A percentile compares a stretch with the other conserved stretches of the same genome.
Evolutionary conservation across 2,888 invertebrate genomes (phyloP).

Genomic region (Mycalesis mineus): DNA sequence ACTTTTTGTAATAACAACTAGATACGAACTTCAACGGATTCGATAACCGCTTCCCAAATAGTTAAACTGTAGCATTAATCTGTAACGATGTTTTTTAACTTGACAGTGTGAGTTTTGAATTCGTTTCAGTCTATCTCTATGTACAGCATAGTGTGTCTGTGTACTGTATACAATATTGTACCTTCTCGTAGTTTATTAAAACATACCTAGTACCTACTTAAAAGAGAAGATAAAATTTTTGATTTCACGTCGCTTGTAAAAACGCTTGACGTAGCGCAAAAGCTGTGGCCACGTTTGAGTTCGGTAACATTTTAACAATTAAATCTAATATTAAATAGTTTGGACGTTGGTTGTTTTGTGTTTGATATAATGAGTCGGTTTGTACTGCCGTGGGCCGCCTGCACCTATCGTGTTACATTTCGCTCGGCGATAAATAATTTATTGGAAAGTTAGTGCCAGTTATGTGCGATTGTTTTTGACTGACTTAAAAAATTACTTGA

Average conservation of each 20-base stretch:
- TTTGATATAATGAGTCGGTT: slow-evolving; percentile 1
- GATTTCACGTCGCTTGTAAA: not conserved
- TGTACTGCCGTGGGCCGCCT: not conserved
- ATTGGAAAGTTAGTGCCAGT: slow-evolving; percentile 1
- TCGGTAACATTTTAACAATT: slow-evolving; percentile 8
- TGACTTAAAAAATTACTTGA: not conserved
- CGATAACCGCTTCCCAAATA: too few species aligned
- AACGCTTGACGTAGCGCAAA: not conserved
- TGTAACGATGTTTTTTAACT: too few species aligned
- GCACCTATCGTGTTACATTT: slow-evolving; percentile 5
- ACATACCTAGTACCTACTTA: too few species aligned
- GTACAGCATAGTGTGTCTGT: too few species aligned
- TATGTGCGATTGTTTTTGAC: not conserved
- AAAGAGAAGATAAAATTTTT: too few species aligned
- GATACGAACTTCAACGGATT: too few species aligned
- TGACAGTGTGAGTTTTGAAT: too few species aligned
- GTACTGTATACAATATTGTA: too few species aligned
- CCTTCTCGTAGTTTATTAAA: too few species aligned
- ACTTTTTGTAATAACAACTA: too few species aligned
- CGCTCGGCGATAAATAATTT: not conserved
- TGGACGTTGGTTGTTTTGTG: not conserved
- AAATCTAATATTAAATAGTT: slow-evolving; percentile 11
- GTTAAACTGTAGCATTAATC: too few species aligned
- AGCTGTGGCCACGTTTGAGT: not conserved
- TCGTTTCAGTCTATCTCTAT: too few species aligned